Evolutionary conservation across 1,140 invertebrate genomes (phyloP).

Genomic region (Drosophila bifasciata): DNA sequence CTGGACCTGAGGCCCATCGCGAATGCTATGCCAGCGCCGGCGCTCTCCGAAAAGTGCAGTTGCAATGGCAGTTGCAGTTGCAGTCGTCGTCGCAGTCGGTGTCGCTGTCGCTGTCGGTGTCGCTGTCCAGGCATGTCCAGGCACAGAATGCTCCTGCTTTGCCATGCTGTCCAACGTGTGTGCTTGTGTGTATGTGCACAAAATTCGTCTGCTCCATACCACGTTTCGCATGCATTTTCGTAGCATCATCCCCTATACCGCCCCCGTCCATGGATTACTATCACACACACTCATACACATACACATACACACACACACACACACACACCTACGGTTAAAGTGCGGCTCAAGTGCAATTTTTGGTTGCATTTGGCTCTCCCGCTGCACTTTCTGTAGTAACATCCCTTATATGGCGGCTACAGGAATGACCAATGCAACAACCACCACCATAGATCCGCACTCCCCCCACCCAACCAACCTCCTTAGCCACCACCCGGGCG

Average conservation of each 20-base stretch:
- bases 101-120: slow-evolving; percentile 10
- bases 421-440: slow-evolving; percentile 50
- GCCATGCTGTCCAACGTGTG: not conserved
- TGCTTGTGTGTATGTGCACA: slow-evolving; percentile 18
- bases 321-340: slow-evolving; percentile 7
- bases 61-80: slow-evolving; percentile 39
- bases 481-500: slow-evolving; percentile 1
- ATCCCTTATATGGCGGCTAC: slow-evolving; percentile 64
- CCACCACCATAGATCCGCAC: slow-evolving; percentile 20
- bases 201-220: slow-evolving; percentile 66
- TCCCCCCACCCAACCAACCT: slow-evolving; percentile 6
- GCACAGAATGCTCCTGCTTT: slow-evolving; percentile 13
- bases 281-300: not conserved
- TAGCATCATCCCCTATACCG: slow-evolving; percentile 41
- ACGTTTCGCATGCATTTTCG: slow-evolving; percentile 33
- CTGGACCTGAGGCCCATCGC: slow-evolving; percentile 9
- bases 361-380: slow-evolving; percentile 40
- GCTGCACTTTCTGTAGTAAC: slow-evolving; percentile 68
- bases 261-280: slow-evolving; percentile 33
- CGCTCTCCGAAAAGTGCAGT: slow-evolving; percentile 36
- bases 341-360: slow-evolving; percentile 50
- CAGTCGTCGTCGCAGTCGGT: slow-evolving; percentile 26
- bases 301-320: not conserved
- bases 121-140: slow-evolving; percentile 5
- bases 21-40: slow-evolving; percentile 19